These are phyloP conservation scores for Falco berigora DNA, from an alignment of 2,797 vertebrate species.

Conservation along the genomic window DNA sequence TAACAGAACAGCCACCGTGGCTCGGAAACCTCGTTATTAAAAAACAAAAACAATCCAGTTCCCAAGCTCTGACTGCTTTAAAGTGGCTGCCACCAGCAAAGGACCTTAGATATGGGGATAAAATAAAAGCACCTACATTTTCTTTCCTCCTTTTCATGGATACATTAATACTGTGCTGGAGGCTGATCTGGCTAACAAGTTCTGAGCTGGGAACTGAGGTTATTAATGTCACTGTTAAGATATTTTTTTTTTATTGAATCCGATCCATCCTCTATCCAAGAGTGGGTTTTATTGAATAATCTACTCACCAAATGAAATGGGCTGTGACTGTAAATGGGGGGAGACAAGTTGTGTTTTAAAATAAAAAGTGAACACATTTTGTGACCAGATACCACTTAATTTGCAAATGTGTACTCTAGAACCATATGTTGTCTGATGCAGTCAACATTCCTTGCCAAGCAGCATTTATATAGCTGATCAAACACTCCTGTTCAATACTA, in stretches of 20 bases:
- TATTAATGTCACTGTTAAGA: constrained; percentile 47
- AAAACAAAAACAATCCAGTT: constrained; percentile 30
- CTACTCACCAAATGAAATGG: constrained; percentile 20
- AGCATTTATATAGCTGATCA: constrained; percentile 21
- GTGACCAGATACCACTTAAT: constrained; percentile 47
- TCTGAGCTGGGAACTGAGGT: constrained; percentile 34
- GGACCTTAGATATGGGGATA: constrained; percentile 10
- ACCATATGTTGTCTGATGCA: constrained; percentile 37
- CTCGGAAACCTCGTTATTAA: constrained; percentile 9
- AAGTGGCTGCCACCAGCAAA: constrained; percentile 42
- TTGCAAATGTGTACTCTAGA: constrained; percentile 37
- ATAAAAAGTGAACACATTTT: constrained; percentile 51
- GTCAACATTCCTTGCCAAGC: constrained; percentile 35
- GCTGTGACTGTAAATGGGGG: constrained; percentile 23
- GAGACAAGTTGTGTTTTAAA: constrained; percentile 30
- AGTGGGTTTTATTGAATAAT: constrained; percentile 6
- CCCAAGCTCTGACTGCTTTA: constrained; percentile 1
- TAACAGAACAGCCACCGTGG: constrained; percentile 1
- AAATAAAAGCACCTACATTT: constrained; percentile 46
- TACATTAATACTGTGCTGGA: constrained; percentile 51
- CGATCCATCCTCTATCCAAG: background rate
- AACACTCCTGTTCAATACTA: constrained; percentile 1
- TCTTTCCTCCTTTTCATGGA: constrained; percentile 15
- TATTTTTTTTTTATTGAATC: constrained; percentile 26
- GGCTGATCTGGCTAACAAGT: constrained; percentile 64